Conservation (phyloP, 2,888 invertebrate genomes). For the Erannis defoliaria region DNA sequence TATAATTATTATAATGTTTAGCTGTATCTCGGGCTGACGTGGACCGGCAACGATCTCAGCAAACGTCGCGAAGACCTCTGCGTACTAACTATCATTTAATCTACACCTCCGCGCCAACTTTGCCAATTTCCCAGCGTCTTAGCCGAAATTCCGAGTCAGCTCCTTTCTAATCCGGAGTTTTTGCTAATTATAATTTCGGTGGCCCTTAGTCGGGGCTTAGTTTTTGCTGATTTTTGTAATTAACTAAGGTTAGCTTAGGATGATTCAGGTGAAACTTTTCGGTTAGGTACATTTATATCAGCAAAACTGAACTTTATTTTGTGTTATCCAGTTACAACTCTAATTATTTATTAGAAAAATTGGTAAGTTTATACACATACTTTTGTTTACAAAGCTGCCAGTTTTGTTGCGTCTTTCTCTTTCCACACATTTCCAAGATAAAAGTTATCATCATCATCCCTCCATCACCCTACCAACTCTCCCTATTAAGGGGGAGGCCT, state of each 20-base stretch:
- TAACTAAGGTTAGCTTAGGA: slow-evolving; percentile 41
- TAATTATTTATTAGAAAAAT: no score
- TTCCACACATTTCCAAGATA: no score
- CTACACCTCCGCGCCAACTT: slow-evolving; percentile 23
- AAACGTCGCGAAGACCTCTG: neutral
- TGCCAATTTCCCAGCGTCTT: slow-evolving; percentile 47
- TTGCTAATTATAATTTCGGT: slow-evolving; percentile 49
- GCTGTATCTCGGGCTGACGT: slow-evolving; percentile 4
- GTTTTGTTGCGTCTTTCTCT: no score
- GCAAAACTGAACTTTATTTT: neutral
- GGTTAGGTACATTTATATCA: slow-evolving; percentile 9
- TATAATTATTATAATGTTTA: neutral
- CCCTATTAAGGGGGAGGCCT: no score
- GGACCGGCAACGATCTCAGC: neutral
- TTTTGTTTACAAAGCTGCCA: no score
- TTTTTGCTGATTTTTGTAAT: slow-evolving; percentile 48
- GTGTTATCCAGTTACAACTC: neutral
- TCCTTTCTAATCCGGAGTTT: slow-evolving; percentile 47
- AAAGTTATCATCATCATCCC: no score
- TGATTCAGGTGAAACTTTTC: slow-evolving; percentile 29
- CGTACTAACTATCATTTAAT: slow-evolving; percentile 3
- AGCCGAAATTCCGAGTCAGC: slow-evolving; percentile 46
- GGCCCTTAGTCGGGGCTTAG: slow-evolving; percentile 38
- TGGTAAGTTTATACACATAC: no score
- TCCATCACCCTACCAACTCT: no score